phyloP scores from a whole-genome alignment of 1,140 invertebrate species.

The Melanaphis sacchari region DNA sequence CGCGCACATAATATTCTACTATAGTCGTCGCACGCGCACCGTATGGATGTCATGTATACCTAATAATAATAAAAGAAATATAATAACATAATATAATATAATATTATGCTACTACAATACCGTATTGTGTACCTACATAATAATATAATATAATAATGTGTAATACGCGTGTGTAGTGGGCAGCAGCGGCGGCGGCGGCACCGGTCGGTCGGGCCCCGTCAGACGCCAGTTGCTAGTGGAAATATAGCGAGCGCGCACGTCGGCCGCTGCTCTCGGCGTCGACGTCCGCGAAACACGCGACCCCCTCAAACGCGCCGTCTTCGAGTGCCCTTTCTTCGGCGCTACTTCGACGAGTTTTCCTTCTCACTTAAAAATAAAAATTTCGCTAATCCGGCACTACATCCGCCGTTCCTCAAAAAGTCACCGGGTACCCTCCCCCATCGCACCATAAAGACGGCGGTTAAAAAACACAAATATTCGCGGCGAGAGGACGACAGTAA shows the following conservation, averaged over 20 bases:
- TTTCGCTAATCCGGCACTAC: background rate
- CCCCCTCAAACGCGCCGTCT: background rate
- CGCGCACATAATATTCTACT: background rate
- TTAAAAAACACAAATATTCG: background rate
- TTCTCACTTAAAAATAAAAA: background rate
- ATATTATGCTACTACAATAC: background rate
- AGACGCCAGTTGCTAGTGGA: background rate
- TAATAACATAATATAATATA: background rate
- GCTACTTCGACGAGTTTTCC: background rate
- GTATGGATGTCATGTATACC: too few relatives aligned
- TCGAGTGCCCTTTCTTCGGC: background rate
- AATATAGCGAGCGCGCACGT: conserved; percentile 34
- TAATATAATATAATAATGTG: background rate
- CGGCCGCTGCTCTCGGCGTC: background rate
- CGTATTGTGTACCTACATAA: background rate
- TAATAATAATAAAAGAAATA: background rate
- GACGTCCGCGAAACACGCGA: background rate
- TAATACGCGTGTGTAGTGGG: background rate
- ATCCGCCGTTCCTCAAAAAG: too few relatives aligned
- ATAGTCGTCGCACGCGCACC: background rate
- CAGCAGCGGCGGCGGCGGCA: background rate
- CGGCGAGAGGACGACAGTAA: background rate
- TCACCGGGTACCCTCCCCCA: too few relatives aligned
- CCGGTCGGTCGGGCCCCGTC: background rate
- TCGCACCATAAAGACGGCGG: background rate